Evolutionary conservation across 2,797 vertebrate species (phyloP).

Genomic region (Scyliorhinus canicula): DNA sequence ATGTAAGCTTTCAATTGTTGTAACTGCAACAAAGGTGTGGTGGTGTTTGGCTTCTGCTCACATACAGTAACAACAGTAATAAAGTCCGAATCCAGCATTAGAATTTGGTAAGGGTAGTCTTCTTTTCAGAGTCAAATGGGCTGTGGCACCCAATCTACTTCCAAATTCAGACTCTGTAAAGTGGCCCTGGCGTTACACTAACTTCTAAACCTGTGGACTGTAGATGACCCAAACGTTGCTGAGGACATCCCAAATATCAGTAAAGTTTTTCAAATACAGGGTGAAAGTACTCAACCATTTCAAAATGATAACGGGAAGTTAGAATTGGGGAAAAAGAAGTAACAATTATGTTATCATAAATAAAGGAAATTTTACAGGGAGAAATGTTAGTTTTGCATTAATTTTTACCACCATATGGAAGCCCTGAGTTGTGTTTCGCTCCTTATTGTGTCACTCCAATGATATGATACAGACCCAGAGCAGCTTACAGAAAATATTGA

Average conservation of each 20-base stretch:
- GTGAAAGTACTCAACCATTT: background rate
- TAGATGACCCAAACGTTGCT: background rate
- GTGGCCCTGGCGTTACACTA: background rate
- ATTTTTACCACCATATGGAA: too few relatives aligned
- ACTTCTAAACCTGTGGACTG: background rate
- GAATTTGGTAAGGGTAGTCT: background rate
- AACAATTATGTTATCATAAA: too few relatives aligned
- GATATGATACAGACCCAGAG: too few relatives aligned
- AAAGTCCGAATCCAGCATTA: background rate
- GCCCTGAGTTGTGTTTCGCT: too few relatives aligned
- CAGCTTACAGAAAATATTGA: too few relatives aligned
- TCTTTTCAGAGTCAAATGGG: background rate
- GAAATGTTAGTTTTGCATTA: too few relatives aligned
- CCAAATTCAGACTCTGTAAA: background rate
- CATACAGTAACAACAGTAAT: background rate
- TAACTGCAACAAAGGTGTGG: background rate
- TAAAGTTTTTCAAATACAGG: background rate
- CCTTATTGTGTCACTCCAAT: too few relatives aligned
- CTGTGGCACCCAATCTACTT: background rate
- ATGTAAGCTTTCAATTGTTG: background rate
- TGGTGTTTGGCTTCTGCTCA: background rate
- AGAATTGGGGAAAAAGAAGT: background rate
- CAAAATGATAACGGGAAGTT: background rate
- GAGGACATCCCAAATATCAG: background rate
- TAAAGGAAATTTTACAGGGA: too few relatives aligned